phyloP scores from a whole-genome alignment of 2,888 invertebrate species.

The Phortica magna region DNA sequence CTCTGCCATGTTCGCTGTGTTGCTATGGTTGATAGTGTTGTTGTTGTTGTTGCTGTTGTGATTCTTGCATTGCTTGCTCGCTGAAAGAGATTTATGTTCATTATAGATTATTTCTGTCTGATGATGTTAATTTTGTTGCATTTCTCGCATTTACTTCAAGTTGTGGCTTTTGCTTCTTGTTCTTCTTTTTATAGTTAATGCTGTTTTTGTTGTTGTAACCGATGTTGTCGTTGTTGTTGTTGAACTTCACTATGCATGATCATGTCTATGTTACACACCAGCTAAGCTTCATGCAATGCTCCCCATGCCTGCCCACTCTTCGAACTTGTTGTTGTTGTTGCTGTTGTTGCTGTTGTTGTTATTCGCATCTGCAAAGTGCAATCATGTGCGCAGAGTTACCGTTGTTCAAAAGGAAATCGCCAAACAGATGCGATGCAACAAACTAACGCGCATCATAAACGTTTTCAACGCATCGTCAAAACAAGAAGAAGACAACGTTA shows the following conservation, averaged over 20 bases:
- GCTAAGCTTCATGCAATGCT: background rate
- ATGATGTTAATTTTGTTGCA: constrained; percentile 72
- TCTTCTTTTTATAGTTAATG: constrained; percentile 32
- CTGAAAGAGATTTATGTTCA: constrained; percentile 69
- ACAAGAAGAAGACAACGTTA: background rate
- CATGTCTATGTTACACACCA: constrained; percentile 21
- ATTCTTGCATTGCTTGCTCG: constrained; percentile 27
- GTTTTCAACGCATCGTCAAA: constrained; percentile 24
- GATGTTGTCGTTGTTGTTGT: constrained; percentile 39
- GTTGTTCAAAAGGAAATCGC: constrained; percentile 30
- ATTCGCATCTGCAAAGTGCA: constrained; percentile 24
- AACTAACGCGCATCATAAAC: constrained; percentile 15
- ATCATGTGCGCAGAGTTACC: constrained; percentile 31
- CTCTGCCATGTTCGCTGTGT: background rate
- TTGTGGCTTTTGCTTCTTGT: constrained; percentile 33
- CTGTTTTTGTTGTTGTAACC: constrained; percentile 43
- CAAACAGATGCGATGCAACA: background rate
- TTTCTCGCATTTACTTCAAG: constrained; percentile 68
- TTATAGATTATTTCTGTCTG: constrained; percentile 73
- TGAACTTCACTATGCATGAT: constrained; percentile 18
- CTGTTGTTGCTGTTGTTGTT: background rate
- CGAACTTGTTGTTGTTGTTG: constrained; percentile 1
- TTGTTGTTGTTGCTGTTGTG: constrained; percentile 39
- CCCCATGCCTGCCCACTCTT: background rate
- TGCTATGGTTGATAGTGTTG: constrained; percentile 31